Conservation (phyloP, 2,888 invertebrate species). For the Lasioglossum pauxillum region DNA sequence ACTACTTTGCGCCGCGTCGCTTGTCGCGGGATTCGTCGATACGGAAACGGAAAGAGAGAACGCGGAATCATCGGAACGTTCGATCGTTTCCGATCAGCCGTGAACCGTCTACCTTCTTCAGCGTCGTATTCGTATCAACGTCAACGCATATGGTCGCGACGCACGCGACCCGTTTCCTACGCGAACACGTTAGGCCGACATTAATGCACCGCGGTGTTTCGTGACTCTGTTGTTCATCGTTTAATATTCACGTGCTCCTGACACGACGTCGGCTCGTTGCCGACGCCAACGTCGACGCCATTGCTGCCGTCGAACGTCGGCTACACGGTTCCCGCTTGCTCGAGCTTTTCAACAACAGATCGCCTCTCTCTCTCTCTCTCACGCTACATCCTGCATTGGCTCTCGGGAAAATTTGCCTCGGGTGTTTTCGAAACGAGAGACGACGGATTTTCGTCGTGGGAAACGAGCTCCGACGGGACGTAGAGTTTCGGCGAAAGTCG, state of each 20-base stretch:
- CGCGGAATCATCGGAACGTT: neutral
- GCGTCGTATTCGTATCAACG: neutral
- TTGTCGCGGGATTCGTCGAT: neutral
- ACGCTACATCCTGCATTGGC: too few relatives aligned
- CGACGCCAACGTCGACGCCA: constrained; percentile 7
- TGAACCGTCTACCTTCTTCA: neutral
- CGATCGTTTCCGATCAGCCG: neutral
- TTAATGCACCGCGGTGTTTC: constrained; percentile 43
- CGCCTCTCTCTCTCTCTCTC: too few relatives aligned
- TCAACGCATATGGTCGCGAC: constrained; percentile 9
- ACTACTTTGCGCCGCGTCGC: neutral
- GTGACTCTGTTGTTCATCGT: constrained; percentile 38
- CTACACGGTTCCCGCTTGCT: neutral
- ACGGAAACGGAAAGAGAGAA: neutral
- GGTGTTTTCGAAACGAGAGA: neutral
- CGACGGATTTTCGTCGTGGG: neutral
- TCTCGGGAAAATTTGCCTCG: neutral
- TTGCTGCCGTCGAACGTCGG: neutral
- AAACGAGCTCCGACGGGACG: neutral
- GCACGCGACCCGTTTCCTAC: constrained; percentile 51
- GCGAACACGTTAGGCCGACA: constrained; percentile 26
- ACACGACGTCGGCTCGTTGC: constrained; percentile 16
- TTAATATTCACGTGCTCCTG: constrained; percentile 46
- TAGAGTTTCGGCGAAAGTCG: neutral
- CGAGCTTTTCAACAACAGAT: neutral